Evolutionary conservation across 2,888 invertebrate species (phyloP).

Genomic region (Crepidodera aurea): DNA sequence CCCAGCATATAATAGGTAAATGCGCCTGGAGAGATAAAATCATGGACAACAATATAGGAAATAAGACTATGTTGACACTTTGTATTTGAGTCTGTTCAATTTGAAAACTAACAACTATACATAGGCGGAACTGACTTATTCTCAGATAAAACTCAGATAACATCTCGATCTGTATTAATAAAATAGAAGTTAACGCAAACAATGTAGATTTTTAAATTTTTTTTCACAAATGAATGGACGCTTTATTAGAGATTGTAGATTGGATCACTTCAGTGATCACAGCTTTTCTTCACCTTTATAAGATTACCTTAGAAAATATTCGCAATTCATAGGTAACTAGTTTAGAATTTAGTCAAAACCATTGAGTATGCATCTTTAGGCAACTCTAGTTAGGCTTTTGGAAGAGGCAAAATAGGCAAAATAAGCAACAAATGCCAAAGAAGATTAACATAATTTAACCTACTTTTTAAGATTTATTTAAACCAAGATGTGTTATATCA

Average conservation of each 20-base stretch:
- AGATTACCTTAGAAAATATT: too few species aligned
- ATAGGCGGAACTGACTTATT: constrained; percentile 23
- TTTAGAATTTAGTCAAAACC: too few species aligned
- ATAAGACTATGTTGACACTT: constrained; percentile 38
- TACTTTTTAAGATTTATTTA: too few species aligned
- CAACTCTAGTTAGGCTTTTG: too few species aligned
- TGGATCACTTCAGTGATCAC: not conserved
- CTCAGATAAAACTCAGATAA: not conserved
- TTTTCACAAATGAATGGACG: not conserved
- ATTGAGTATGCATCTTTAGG: too few species aligned
- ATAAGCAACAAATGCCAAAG: too few species aligned
- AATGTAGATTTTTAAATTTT: constrained; percentile 8
- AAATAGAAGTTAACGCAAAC: constrained; percentile 13
- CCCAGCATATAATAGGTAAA: constrained; percentile 35
- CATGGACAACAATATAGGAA: constrained; percentile 37
- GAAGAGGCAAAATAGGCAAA: too few species aligned
- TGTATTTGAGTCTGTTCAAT: constrained; percentile 28
- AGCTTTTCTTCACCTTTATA: constrained; percentile 6
- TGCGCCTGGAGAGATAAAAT: constrained; percentile 33
- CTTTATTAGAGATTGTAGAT: constrained; percentile 1
- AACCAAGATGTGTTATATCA: too few species aligned
- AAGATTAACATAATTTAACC: too few species aligned
- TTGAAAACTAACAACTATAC: constrained; percentile 33
- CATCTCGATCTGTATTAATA: constrained; percentile 11
- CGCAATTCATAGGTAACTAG: too few species aligned